Evolutionary conservation across 2,888 invertebrate genomes (phyloP), one percentile per base, ranked within the genome.

Genomic region (Orthosia cruda): DNA sequence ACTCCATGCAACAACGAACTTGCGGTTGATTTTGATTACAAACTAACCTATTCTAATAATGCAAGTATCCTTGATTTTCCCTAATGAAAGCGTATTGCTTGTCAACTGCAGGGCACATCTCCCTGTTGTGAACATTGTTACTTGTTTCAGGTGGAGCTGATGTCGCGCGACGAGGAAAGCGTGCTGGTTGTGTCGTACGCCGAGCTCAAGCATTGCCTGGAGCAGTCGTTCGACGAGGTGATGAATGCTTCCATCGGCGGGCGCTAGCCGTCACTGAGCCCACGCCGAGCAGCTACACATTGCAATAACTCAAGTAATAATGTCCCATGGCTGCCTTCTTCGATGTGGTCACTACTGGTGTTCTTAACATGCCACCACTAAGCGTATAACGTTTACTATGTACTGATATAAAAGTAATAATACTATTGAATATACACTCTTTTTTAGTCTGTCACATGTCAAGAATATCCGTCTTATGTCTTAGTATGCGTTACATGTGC

Each of bases 161-260:
- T 99, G 98, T 99, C 99, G 3, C 97, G 99, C 81, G 99, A 99
- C 95, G 99, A 99, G 94, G 99, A 99, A 94, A 99, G 99, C 94
- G 98, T 99, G 80, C 97, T 99, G 88, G 99, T 99, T 81, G 99
- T 99, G 81, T 98, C 99, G 80, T 99, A 99, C 95, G 98, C 98
- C 32, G 99, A 99, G 95, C 97, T 99, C 90, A 99, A 99, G 95
- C 98, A 98, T 92, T 99, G 99, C 96, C 97, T 99, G 91, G 99
- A 99, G 93, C 98, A 98, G 91, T 98, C 99, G 59, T 99, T 99
- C 97, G 97, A 97, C 68, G 99, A 99, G 94, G 97, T 99, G 87
- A 97, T 97, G 94, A 96, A 97, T 67, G 96, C 97, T 66, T 96
- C 97, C 18, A 94, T 92, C 63, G 80, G 72, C 3, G 79, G 64